Base-by-base conservation (phyloP, 2,797 vertebrate genomes). In the Acanthis flammea region DNA sequence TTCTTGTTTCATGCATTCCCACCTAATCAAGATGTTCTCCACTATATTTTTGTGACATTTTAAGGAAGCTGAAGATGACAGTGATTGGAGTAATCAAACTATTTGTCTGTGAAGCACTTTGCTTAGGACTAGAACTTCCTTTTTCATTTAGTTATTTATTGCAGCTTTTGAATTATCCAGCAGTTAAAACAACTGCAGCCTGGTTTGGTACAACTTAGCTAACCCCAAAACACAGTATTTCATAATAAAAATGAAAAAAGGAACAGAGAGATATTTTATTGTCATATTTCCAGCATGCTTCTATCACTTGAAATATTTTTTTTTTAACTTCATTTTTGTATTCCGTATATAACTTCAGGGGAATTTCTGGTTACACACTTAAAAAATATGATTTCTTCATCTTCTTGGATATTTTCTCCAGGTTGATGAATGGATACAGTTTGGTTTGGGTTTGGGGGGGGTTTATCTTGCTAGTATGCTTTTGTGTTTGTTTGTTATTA, bases 11-110 rank as follows among this genome's bases (percentile, higher is more conserved):
- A 45, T 92, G 88, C 23, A 19, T 80, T 89, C 14, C 76, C 33
- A 80, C 41, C 86, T 84, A 86, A 92, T 71, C 58, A 91, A 87
- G 86, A 86, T 96, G 39, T 94, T 97, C 95, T 96, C 45, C 33
- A 86, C 60, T 45, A 37, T 91, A 71, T 93, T 88, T 96, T 72
- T 93, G 62, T 94, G 66, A 47, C 39, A 58, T 31, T 86, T 81
- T 61, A 73, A 96, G 95, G 94, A 97, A 95, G 81, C 62, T 95
- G 76, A 94, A 82, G 86, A 83, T 95, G 95, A 95, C 95, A 92
- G 77, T 95, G 87, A 85, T 75, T 89, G 60, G 63, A 90, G 66
- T 94, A 97, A 96, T 95, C 57, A 90, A 89, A 45, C 75, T 70
- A 91, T 68, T 96, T 96, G 54, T 84, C 93, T 92, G 35, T 75